Evolutionary conservation across 2,888 invertebrate species (phyloP), one percentile per base, ranked within the genome.

Genomic region (Eulithis testata): DNA sequence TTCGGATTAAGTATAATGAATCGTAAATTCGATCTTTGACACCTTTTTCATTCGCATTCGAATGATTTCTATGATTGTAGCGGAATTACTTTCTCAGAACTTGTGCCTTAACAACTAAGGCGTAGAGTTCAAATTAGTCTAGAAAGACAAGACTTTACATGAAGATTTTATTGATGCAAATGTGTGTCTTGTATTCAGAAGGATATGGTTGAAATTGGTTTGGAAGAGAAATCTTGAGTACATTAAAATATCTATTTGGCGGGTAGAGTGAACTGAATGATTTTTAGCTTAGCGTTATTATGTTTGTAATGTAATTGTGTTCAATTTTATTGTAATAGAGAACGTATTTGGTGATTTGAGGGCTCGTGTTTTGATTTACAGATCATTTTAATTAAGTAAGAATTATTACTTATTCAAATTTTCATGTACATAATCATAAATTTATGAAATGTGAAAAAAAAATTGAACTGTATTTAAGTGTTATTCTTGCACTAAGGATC

Each of bases 21-120:
- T 91, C 90, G 92, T 91, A 92, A 93, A 93, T 93, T 91, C 90
- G 91, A 93, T 92, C 92, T 93, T 91, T 92, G 91, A 91, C 93
- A 93, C 93, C 92, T 93, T 91, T 93, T 91, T 90, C 90, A 91
- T 91, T 92, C 90, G 86, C 86, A 84, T 86, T 86, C 84, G 84
- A 87, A 84, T 86, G 87, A 87, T 89, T 90, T 90, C 86, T 88
- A 83, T 86, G 83, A 88, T 85, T 88, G 85, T 85, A 77, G 78
- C 75, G 68, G 68, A 58, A 68, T 51, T 68, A 61, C 67, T 52
- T 40, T 45, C n/a, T 51, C 14, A 12, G 43, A 4, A 69, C 55
- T 65, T 60, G 14, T 6, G 11, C 40, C 50, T 4, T 69, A 69
- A 49, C 36, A 9, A 5, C n/a, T 27, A 31, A 9, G 1, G 4